These are phyloP conservation scores for Upupa epops DNA, from an alignment of 2,113 vertebrate genomes.

Conservation along the genomic window DNA sequence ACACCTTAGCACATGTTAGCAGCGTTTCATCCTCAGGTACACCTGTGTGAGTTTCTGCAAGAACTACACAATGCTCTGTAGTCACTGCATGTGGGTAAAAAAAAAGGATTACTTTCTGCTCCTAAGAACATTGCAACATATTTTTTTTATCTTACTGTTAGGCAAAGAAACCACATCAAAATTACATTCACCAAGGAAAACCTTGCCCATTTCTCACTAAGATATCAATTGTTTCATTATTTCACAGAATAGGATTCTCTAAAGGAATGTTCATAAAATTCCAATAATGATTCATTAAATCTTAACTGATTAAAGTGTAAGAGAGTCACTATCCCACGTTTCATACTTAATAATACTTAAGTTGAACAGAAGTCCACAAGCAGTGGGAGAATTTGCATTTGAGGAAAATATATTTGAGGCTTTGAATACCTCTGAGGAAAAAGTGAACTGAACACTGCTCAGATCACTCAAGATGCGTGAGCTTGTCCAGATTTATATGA, in stretches of 20 bases:
- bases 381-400: neutral
- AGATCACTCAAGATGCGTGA: neutral
- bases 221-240: neutral
- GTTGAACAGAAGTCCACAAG: neutral
- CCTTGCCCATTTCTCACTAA: neutral
- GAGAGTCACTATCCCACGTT: neutral
- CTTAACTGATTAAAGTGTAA: constrained; percentile 71
- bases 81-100: neutral
- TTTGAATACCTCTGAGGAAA: neutral
- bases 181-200: neutral
- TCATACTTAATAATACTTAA: neutral
- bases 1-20: too few species aligned
- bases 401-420: neutral
- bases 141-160: neutral
- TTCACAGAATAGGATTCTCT: neutral
- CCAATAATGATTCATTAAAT: constrained; percentile 65
- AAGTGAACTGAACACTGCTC: neutral
- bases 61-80: neutral
- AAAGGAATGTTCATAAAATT: constrained; percentile 4
- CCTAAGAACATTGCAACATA: neutral
- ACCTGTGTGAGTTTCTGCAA: neutral
- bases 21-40: neutral
- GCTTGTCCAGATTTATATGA: neutral
- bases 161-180: neutral
- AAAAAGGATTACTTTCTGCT: neutral